A percentile compares a stretch with the other conserved stretches of the same genome.
phyloP scores from a whole-genome alignment of 2,888 invertebrate genomes.

The Oscheius sp. region DNA sequence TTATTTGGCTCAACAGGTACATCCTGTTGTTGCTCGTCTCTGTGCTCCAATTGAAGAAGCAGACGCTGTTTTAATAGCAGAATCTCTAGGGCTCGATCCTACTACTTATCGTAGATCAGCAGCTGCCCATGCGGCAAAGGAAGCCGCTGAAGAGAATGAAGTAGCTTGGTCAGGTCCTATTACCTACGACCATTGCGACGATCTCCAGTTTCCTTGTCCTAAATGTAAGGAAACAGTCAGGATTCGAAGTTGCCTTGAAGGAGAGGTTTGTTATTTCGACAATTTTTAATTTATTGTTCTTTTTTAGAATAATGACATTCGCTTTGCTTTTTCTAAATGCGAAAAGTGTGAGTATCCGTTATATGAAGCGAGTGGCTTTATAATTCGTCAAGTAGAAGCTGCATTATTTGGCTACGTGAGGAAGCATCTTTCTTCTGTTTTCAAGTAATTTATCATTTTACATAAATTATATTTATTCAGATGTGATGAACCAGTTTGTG shows the following conservation, averaged over 20 bases:
- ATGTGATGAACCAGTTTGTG: constrained; percentile 64
- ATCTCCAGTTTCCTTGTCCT: constrained; percentile 43
- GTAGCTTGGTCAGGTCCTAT: constrained; percentile 34
- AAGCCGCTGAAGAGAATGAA: constrained; percentile 47
- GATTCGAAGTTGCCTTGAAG: constrained; percentile 31
- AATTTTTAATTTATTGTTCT: neutral
- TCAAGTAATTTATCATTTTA: too few species aligned
- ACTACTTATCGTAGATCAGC: constrained; percentile 52
- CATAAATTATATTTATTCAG: constrained; percentile 33
- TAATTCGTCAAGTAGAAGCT: constrained; percentile 23
- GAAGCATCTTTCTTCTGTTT: constrained; percentile 38
- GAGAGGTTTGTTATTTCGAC: constrained; percentile 24
- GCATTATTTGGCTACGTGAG: constrained; percentile 43
- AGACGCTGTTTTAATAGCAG: constrained; percentile 89
- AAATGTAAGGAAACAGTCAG: constrained; percentile 22
- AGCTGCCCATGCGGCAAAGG: constrained; percentile 40
- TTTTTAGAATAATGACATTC: constrained; percentile 26
- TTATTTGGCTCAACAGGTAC: constrained; percentile 93
- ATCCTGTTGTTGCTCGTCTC: constrained; percentile 93
- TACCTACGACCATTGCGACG: constrained; percentile 50
- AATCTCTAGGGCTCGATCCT: constrained; percentile 80
- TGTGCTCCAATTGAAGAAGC: constrained; percentile 95
- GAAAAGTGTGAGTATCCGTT: constrained; percentile 36
- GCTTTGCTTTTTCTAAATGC: constrained; percentile 42
- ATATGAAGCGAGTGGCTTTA: neutral